These are phyloP conservation scores for Ridgeia piscesae DNA, from an alignment of 1,140 invertebrate species.

Conservation along the genomic window DNA sequence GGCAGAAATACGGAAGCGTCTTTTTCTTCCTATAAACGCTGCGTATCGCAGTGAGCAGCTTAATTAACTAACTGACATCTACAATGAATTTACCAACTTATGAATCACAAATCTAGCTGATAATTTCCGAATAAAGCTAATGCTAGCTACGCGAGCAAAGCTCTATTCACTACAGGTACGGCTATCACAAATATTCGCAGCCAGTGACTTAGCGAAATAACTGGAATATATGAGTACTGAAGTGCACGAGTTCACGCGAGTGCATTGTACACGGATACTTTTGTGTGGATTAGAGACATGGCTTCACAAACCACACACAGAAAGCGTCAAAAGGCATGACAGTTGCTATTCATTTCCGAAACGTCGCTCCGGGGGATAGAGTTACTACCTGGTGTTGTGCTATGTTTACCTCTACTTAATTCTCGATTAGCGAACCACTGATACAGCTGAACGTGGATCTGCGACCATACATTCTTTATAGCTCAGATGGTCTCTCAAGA, in stretches of 20 bases:
- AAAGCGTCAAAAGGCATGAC: background rate
- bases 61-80: background rate
- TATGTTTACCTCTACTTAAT: background rate
- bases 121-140: background rate
- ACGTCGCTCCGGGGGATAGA: background rate
- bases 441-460: background rate
- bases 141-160: background rate
- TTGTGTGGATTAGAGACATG: background rate
- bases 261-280: background rate
- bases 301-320: background rate
- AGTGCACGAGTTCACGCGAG: background rate
- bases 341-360: background rate
- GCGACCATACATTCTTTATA: too few relatives aligned
- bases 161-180: background rate
- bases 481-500: too few relatives aligned
- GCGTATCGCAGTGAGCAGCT: background rate
- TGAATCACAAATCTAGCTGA: background rate
- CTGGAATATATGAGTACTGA: background rate
- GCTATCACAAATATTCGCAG: background rate
- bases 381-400: background rate
- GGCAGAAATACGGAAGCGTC: too few relatives aligned
- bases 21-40: background rate
- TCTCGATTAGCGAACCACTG: background rate
- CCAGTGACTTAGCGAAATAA: background rate
- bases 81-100: background rate